These are phyloP conservation scores for Chorisops tibialis DNA, from an alignment of 2,888 invertebrate species.

Conservation along the genomic window DNA sequence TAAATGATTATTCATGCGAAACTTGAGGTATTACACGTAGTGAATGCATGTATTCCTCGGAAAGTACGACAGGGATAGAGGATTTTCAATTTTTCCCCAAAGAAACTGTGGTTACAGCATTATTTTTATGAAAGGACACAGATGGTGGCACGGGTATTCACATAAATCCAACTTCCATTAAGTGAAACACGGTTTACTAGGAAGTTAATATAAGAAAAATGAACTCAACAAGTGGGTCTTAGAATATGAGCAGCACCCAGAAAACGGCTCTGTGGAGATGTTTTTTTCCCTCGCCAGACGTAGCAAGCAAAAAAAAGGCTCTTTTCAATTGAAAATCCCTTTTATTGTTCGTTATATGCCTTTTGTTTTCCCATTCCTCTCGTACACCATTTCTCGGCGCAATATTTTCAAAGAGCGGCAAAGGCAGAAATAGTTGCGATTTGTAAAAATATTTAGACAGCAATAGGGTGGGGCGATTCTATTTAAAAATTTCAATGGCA, in stretches of 20 bases:
- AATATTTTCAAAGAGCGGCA: neutral
- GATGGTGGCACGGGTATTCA: neutral
- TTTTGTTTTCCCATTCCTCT: neutral
- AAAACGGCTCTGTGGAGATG: too few species aligned
- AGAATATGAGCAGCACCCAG: too few species aligned
- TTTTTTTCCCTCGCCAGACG: too few species aligned
- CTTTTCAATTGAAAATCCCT: constrained; percentile 7
- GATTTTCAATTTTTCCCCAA: too few species aligned
- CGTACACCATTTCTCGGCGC: neutral
- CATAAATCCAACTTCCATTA: neutral
- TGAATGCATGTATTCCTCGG: too few species aligned
- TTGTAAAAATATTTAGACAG: constrained; percentile 2
- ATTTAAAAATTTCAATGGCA: neutral
- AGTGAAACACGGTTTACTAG: constrained; percentile 16
- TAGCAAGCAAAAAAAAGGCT: too few species aligned
- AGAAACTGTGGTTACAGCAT: neutral
- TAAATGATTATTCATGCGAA: too few species aligned
- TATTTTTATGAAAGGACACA: constrained; percentile 21
- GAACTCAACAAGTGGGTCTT: constrained; percentile 17
- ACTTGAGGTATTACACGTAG: too few species aligned
- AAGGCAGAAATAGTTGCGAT: neutral
- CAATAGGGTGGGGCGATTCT: constrained; percentile 4
- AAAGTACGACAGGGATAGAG: too few species aligned
- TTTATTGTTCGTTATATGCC: constrained; percentile 20
- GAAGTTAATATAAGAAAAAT: constrained; percentile 17